Conservation (phyloP, 1,140 invertebrate genomes). For the Halictus rubicundus region DNA sequence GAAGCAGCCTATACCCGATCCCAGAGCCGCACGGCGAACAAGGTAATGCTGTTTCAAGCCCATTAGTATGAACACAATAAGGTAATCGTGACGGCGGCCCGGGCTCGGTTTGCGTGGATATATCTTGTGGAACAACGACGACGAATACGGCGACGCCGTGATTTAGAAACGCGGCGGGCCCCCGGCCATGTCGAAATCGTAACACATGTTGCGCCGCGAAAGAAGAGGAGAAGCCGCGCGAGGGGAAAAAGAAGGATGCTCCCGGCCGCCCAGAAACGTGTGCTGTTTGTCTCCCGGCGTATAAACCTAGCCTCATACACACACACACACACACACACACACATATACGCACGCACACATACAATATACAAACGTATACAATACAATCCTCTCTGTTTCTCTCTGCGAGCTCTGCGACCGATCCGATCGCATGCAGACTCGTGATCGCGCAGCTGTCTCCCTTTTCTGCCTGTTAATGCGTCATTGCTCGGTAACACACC, state of each 20-base stretch:
- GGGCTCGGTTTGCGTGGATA: constrained; percentile 31
- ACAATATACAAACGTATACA: no score
- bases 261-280: constrained; percentile 30
- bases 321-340: not conserved
- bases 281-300: constrained; percentile 37
- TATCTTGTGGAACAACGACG: constrained; percentile 13
- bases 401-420: no score
- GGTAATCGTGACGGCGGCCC: constrained; percentile 63
- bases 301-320: not conserved
- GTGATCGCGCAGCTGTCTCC: constrained; percentile 34
- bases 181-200: constrained; percentile 68
- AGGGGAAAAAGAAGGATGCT: constrained; percentile 31
- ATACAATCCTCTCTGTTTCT: no score
- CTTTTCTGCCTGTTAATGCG: constrained; percentile 32
- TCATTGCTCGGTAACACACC: constrained; percentile 42
- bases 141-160: constrained; percentile 46
- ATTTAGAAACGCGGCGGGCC: constrained; percentile 68
- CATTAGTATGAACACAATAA: constrained; percentile 73
- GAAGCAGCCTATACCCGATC: not conserved
- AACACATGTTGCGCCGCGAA: constrained; percentile 64
- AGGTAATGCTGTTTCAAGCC: constrained; percentile 51
- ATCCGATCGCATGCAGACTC: constrained; percentile 34
- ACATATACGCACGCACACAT: not conserved
- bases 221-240: not conserved
- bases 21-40: not conserved